phyloP scores from a whole-genome alignment of 2,888 invertebrate species.

The Epinotia bilunana region DNA sequence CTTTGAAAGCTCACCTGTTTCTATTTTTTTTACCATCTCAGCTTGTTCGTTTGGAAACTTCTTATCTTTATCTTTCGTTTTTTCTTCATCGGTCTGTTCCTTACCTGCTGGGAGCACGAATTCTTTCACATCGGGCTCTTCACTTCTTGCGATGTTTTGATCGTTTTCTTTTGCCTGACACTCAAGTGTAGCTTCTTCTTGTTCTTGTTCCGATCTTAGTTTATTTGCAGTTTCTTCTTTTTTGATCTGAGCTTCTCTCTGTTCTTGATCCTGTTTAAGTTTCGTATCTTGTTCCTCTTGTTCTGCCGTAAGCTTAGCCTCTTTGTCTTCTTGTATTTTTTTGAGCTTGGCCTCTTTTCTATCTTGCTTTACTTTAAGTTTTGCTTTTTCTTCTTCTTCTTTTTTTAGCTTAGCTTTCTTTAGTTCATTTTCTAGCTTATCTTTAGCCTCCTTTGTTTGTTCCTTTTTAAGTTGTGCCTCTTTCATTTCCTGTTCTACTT shows the following conservation, averaged over 20 bases:
- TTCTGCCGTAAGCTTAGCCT: neutral
- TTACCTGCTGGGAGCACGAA: neutral
- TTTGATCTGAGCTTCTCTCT: conserved; percentile 16
- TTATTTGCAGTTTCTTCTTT: conserved; percentile 24
- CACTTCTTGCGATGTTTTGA: neutral
- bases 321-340: conserved; percentile 33
- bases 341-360: conserved; percentile 7
- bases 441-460: conserved; percentile 36
- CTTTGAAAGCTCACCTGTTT: neutral
- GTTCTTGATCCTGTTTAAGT: conserved; percentile 26
- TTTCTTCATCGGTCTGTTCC: neutral
- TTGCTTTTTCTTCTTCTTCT: conserved; percentile 14
- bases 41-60: too few species aligned
- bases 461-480: conserved; percentile 49
- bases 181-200: conserved; percentile 26
- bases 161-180: neutral
- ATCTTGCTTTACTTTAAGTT: conserved; percentile 33
- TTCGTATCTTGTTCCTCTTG: conserved; percentile 47
- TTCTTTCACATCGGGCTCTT: neutral
- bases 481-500: conserved; percentile 42
- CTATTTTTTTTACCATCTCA: neutral
- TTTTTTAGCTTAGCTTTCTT: conserved; percentile 25
- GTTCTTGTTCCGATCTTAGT: conserved; percentile 48
- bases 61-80: too few species aligned
- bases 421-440: conserved; percentile 25